phyloP scores from a whole-genome alignment of 2,888 invertebrate genomes.

The Rhorus exstirpatorius region DNA sequence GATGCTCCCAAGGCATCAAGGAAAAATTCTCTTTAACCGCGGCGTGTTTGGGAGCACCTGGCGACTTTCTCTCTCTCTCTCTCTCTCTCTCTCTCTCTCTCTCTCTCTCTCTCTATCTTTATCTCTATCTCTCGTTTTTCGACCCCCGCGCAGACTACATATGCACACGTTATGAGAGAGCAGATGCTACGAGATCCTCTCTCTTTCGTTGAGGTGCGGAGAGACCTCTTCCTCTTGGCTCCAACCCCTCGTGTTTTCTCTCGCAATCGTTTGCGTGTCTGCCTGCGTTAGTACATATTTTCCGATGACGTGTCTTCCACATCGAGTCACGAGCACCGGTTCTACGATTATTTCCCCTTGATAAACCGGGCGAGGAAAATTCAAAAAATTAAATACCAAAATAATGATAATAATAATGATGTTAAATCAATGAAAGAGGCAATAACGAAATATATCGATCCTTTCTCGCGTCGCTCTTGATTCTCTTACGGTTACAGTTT shows the following conservation, averaged over 20 bases:
- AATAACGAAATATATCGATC: too few relatives aligned
- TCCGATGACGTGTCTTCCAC: neutral
- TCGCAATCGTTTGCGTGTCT: neutral
- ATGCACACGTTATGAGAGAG: slow-evolving; percentile 42
- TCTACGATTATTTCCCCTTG: too few relatives aligned
- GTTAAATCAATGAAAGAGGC: too few relatives aligned
- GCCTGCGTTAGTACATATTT: neutral
- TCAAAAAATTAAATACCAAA: too few relatives aligned
- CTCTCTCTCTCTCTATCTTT: slow-evolving; percentile 13
- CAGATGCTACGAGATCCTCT: slow-evolving; percentile 40
- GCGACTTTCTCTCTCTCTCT: slow-evolving; percentile 17
- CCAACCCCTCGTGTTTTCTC: slow-evolving; percentile 21
- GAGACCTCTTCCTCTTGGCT: slow-evolving; percentile 15
- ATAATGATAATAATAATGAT: too few relatives aligned
- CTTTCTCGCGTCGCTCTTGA: too few relatives aligned
- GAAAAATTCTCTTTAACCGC: slow-evolving; percentile 65
- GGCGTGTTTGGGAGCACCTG: slow-evolving; percentile 67
- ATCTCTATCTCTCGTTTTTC: slow-evolving; percentile 37
- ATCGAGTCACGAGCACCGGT: too few relatives aligned
- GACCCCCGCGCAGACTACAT: slow-evolving; percentile 62
- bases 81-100: slow-evolving; percentile 19
- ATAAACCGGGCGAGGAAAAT: too few relatives aligned
- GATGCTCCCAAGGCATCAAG: slow-evolving; percentile 16
- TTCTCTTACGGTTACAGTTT: neutral
- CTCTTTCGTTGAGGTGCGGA: slow-evolving; percentile 7